Percentiles rank a stretch among this genome's conserved stretches.
Evolutionary conservation across 92 coral and sea anemone genomes (phyloP).

Genomic region (Heliopora coerulea): DNA sequence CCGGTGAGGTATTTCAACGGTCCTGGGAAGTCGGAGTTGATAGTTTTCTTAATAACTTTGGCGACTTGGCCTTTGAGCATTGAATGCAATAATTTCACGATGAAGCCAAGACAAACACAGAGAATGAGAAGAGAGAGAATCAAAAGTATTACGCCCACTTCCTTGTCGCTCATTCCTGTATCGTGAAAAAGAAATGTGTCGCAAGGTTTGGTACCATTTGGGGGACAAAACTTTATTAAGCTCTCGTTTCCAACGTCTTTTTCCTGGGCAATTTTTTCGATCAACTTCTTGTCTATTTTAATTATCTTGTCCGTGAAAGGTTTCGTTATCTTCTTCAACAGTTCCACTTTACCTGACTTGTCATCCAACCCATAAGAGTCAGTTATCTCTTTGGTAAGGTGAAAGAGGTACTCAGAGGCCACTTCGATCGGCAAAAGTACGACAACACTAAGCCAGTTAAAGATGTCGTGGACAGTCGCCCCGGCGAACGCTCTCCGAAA

Average conservation of each 20-base stretch:
- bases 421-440: constrained; percentile 41
- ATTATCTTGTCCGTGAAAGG: constrained; percentile 24
- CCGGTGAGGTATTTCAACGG: constrained; percentile 88
- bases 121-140: constrained; percentile 45
- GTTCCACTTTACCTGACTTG: constrained; percentile 34
- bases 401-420: constrained; percentile 32
- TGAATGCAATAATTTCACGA: constrained; percentile 55
- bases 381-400: constrained; percentile 27
- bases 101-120: constrained; percentile 38
- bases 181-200: constrained; percentile 43
- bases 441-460: constrained; percentile 54
- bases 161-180: constrained; percentile 52
- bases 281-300: constrained; percentile 33
- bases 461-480: constrained; percentile 58
- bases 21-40: constrained; percentile 91
- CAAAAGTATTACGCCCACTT: constrained; percentile 46
- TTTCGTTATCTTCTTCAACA: constrained; percentile 29
- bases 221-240: constrained; percentile 24
- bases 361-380: constrained; percentile 21
- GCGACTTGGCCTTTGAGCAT: constrained; percentile 54
- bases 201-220: not conserved
- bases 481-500: constrained; percentile 60
- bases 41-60: constrained; percentile 70
- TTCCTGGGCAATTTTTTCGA: constrained; percentile 29
- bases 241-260: constrained; percentile 28